Base-by-base conservation (phyloP, 2,888 invertebrate species). In the Augiades crinisus region DNA sequence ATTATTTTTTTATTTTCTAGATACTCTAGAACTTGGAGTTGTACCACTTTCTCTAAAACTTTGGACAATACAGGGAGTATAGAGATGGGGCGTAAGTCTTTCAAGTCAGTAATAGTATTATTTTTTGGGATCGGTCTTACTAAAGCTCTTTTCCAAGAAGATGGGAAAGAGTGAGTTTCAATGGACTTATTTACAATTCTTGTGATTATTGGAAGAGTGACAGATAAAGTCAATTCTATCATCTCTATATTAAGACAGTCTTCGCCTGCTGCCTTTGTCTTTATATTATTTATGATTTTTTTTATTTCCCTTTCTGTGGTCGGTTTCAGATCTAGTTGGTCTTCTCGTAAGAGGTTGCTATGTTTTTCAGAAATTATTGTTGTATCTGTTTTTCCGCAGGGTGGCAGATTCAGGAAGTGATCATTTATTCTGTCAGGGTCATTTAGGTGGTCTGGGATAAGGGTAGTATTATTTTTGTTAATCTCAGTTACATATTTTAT, bases 41-140 rank as follows among this genome's bases (percentile, higher is more conserved):
- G 45, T 0, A 56, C 53, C 1, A 53, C 21, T 19, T 38, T 57
- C 38, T 57, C 56, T 16, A 49, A 22, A 10, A 57, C 24, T 49
- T 57, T 57, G 1, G 56, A 52, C 3, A 52, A 14, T 14, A 33
- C 33, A 14, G n/a, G n/a, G n/a, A n/a, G n/a, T n/a, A n/a, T n/a
- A n/a, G n/a, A n/a, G n/a, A n/a, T n/a, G n/a, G n/a, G n/a, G n/a
- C n/a, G n/a, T n/a, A n/a, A n/a, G n/a, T n/a, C n/a, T n/a, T n/a
- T n/a, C n/a, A n/a, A n/a, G 33, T 2, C 33, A 7, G 14, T 14
- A 14, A 33, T 70, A 63, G 5, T 51, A 53, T 5, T 17, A 13
- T 33, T 53, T 47, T 70, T 70, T 0, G 63, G 63, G 0, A 67
- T 36, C 0, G 65, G 66, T 8, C 24, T 43, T 3, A 68, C 46